Base-by-base conservation (phyloP, 2,797 vertebrate species). In the Echeneis naucrates region DNA sequence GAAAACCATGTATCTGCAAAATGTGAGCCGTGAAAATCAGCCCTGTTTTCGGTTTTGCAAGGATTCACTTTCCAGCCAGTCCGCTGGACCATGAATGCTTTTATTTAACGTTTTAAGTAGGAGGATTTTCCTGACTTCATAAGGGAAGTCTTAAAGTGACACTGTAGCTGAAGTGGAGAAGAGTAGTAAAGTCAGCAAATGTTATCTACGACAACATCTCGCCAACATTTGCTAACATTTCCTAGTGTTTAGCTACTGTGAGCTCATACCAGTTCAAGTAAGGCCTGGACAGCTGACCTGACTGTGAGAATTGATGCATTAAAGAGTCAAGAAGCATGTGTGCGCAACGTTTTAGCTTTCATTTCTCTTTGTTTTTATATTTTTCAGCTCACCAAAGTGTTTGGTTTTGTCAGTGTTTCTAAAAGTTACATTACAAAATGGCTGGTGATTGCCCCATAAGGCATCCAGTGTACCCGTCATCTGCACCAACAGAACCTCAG, bases 401-500 rank as follows among this genome's bases (percentile, higher is more conserved):
- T 35, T 52, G 0, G 14, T 66, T 0, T 30, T 30, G 3, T 30
- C 30, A 3, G n/a, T n/a, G 30, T 27, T 47, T 11, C 24, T 24
- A 0, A 40, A 70, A 38, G 19, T 59, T 35, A 32, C 40, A 65
- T 35, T 9, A 53, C 21, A 56, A 62, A 65, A 5, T 9, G 44
- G 12, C 30, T 4, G 12, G 38, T 19, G 32, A 12, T 61, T 64
- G 35, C 53, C 45, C 53, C 24, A 0, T 37, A 4, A 76, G 48
- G 50, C 54, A 54, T 61, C 16, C 21, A 62, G 33, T 23, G 27
- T 33, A 70, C 59, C 54, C 55, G 70, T 77, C 51, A 65, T 71
- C 59, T 38, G 2, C 59, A 47, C 32, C 21, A 45, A 67, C 33
- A 63, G 57, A 63, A 40, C 48, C 38, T 37, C 14, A 8, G 3